Evolutionary conservation across 2,888 invertebrate species (phyloP).

Genomic region (Lepidocyrtoides sp.): DNA sequence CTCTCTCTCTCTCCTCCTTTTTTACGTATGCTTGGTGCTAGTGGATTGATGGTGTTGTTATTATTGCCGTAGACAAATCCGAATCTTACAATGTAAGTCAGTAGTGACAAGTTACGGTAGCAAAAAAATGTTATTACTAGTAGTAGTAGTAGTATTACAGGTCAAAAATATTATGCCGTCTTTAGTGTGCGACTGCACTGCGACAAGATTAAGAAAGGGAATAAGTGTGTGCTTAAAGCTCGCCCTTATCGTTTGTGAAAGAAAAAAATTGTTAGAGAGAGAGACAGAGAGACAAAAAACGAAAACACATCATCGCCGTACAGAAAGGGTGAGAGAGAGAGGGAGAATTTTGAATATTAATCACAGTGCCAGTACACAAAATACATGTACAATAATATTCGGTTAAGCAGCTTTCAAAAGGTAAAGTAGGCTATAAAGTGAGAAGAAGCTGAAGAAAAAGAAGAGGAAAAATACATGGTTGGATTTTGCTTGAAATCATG

Average conservation of each 20-base stretch:
- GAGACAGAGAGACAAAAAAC: constrained; percentile 18
- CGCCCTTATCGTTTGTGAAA: not conserved
- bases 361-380: constrained; percentile 42
- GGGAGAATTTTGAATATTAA: constrained; percentile 73
- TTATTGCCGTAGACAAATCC: constrained; percentile 16
- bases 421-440: constrained; percentile 75
- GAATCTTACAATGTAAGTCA: constrained; percentile 28
- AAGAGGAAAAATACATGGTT: not conserved
- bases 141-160: constrained; percentile 29
- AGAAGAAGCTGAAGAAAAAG: not conserved
- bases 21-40: not conserved
- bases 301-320: constrained; percentile 17
- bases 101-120: too few species aligned
- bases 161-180: constrained; percentile 33
- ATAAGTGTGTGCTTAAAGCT: constrained; percentile 16
- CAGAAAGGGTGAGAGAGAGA: not conserved
- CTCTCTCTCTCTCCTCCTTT: not conserved
- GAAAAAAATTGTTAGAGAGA: too few species aligned
- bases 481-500: not conserved
- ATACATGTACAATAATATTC: constrained; percentile 34
- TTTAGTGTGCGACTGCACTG: not conserved
- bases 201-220: constrained; percentile 39
- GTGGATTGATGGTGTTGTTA: not conserved
- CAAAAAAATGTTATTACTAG: too few species aligned
- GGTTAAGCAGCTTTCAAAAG: constrained; percentile 71